Base-by-base conservation (phyloP, 2,888 invertebrate species). In the Tiphia femorata region DNA sequence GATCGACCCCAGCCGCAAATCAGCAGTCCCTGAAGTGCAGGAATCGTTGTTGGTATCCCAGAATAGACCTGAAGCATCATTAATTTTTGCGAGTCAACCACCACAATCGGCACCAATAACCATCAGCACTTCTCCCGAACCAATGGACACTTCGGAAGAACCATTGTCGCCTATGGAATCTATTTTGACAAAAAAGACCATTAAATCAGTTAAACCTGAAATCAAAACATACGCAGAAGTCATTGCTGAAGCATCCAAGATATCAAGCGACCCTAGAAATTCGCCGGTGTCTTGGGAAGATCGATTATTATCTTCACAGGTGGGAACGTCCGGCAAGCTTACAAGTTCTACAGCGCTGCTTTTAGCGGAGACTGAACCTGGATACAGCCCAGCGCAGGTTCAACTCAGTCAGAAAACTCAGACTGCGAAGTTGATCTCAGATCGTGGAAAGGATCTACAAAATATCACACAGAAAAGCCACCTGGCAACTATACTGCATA, bases 401-500 rank as follows among this genome's bases (percentile, higher is more conserved):
- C 75, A 84, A 2, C 78, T 83, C 21, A 73, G 84, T 0, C 83
- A 85, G 60, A 88, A 87, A 85, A 85, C 84, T n/a, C 85, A 87
- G 71, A 84, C 88, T 0, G 86, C 86, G 47, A 84, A 84, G 61
- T 82, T 86, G 1, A 85, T 89, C 27, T 82, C 84, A 2, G 86
- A 87, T 62, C 84, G 88, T 61, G 84, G 88, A 10, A 87, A 86
- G 60, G 87, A 87, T 61, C 75, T 88, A 5, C 87, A 87, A 56
- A 86, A 87, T 42, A 86, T 86, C 1, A 82, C 83, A 5, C 84
- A 85, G 61, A 86, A 86, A 2, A 88, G 87, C 12, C 86, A 88
- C 50, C 76, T 90, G n/a, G 87, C 87, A 43, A 88, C 88, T 70
- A 85, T 90, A 1, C 79, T 90, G n/a, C 88, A 88, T 62, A 82